Conservation (phyloP, 2,113 vertebrate genomes). For the Arenaria interpres region DNA sequence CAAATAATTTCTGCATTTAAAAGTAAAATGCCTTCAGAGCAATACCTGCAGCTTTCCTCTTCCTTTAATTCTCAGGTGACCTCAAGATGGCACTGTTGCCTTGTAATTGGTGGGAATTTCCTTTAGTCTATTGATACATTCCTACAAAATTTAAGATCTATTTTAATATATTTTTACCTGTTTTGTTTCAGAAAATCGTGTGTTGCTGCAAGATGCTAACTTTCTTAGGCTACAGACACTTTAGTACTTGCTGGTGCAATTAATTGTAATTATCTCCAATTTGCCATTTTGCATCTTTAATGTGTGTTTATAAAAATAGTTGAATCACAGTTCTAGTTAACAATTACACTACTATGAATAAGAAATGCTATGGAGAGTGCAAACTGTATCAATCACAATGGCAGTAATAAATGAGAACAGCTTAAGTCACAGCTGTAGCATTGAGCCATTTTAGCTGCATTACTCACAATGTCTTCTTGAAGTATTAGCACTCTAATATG, state of each 20-base stretch:
- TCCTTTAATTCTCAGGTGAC: background rate
- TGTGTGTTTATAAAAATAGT: background rate
- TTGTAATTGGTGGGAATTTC: background rate
- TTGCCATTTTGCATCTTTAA: background rate
- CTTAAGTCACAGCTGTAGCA: background rate
- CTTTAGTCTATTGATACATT: no score
- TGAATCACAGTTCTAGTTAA: background rate
- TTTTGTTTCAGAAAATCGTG: background rate
- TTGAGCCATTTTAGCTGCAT: background rate
- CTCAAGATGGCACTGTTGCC: slow-evolving; percentile 63
- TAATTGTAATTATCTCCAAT: background rate
- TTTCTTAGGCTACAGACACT: background rate
- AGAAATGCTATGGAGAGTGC: background rate
- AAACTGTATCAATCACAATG: background rate
- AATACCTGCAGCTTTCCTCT: background rate
- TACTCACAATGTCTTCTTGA: background rate
- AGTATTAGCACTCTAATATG: background rate
- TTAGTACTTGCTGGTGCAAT: background rate
- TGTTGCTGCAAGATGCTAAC: background rate
- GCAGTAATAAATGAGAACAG: background rate
- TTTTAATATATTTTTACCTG: background rate
- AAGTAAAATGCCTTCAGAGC: background rate
- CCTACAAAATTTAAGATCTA: background rate
- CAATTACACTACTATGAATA: background rate
- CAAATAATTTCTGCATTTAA: background rate